Evolutionary conservation across 2,888 invertebrate species (phyloP).

Genomic region (Heliothis peltigera): DNA sequence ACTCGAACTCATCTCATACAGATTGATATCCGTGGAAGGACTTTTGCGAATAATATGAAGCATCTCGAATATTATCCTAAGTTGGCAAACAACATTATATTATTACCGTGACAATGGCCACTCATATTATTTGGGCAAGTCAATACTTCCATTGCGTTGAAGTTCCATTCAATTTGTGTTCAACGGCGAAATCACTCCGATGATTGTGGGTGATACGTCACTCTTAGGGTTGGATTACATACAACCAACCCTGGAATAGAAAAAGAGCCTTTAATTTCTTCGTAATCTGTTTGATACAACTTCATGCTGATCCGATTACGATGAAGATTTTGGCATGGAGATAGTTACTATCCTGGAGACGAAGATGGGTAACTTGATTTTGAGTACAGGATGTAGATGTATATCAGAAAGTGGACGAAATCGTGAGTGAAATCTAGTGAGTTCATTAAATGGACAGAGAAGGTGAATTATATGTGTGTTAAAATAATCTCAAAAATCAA

Average conservation of each 20-base stretch:
- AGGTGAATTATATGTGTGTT: no score
- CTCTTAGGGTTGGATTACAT: constrained; percentile 31
- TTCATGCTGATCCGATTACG: no score
- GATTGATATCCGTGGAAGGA: background rate
- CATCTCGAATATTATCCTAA: constrained; percentile 29
- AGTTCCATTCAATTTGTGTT: constrained; percentile 52
- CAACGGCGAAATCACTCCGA: constrained; percentile 40
- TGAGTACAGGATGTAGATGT: no score
- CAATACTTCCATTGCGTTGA: constrained; percentile 28
- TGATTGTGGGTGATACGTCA: constrained; percentile 52
- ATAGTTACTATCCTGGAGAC: no score
- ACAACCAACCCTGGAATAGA: background rate
- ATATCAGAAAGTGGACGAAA: no score
- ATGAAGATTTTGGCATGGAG: no score
- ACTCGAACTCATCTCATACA: background rate
- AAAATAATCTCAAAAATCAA: no score
- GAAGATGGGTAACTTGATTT: no score
- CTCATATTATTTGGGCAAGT: constrained; percentile 30
- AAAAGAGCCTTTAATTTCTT: no score
- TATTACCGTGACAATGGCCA: constrained; percentile 29
- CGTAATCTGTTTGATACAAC: no score
- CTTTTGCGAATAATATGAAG: background rate
- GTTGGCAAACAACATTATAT: constrained; percentile 34
- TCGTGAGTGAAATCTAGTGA: no score
- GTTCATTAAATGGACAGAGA: no score